Evolutionary conservation across 2,888 invertebrate species (phyloP), one percentile per base, ranked within the genome.

Genomic region (Mechanitis mazaeus): DNA sequence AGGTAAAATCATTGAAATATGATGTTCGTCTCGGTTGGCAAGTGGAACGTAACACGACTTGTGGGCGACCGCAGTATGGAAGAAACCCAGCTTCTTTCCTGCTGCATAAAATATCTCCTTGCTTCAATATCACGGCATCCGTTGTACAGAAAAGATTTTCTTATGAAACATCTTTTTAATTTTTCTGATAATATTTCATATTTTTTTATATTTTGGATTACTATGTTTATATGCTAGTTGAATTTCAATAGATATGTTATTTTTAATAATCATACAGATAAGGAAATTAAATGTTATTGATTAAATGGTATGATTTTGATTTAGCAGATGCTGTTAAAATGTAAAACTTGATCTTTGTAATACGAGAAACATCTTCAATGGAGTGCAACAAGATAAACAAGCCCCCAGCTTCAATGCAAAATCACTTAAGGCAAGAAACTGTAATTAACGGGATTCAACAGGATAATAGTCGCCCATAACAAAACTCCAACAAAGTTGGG

Each of bases 1-100:
- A 42, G 42, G 9, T 42, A 31, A 47, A 47, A 31, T 50, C 7
- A 28, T 50, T 9, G 31, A 28, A 28, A 50, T 11, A 50, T 50
- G 33, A 47, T 38, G 56, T 57, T 20, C 20, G 50, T 50, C 31
- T 31, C 31, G 50, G 50, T 28, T 50, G 50, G 31, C n/a, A 78
- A 76, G 73, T 61, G 64, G 76, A 82, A 68, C 68, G 54, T 12
- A 70, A 57, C 77, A 72, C 59, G 68, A 76, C 68, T 72, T 69
- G 76, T 75, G 77, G 78, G 78, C 78, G 79, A 76, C 72, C 74
- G 69, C 76, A 71, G 72, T 72, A 71, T 75, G 75, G 78, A 75
- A 77, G 73, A 74, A 79, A 79, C 80, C 78, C 72, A 76, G 71
- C 77, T 80, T 77, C 77, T 80, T 82, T 79, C 75, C 78, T 75